Evolutionary conservation across 2,888 invertebrate genomes (phyloP), one percentile per base, ranked within the genome.

Genomic region (Platypus cylindrus): DNA sequence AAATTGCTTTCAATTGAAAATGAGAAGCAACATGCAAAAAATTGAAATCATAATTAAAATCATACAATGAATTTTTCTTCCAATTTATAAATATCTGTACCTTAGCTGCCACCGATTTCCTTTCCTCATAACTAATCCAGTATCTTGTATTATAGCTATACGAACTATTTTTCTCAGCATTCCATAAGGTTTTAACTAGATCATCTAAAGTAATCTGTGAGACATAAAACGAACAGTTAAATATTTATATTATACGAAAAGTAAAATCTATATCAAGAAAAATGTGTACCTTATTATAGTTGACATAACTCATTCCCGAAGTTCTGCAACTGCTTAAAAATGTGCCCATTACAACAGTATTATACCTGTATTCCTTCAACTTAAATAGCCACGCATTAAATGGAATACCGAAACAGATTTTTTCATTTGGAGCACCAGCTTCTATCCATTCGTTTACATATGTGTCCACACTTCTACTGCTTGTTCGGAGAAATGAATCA

Each of bases 81-180:
- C 3, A 24, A 24, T 24, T n/a, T 5, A 24, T 7, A 9, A 5
- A 5, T 7, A 7, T 20, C n/a, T 12, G n/a, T 38, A 51, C 52
- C 43, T 53, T 52, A 23, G 37, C 25, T 11, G 20, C 36, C 27
- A 52, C 41, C 1, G 52, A 49, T 33, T 42, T 38, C 15, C 44
- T 40, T 26, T 53, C 44, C 22, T 53, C 53, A 26, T 51, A 53
- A 5, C 47, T 48, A 5, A 53, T 17, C 53, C 53, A 53, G 26
- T 50, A 48, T 23, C 48, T 37, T 8, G 34, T 44, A 12, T 32
- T 12, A 32, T 48, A 50, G 32, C 45, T 48, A 28, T 50, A 51
- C 4, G 46, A 47, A 16, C 42, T 45, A 32, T 48, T 47, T 29
- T 51, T 50, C 28, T 49, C 48, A 14, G 50, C 44, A 30, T 51